A percentile compares a stretch with the other conserved stretches of the same genome.
phyloP scores from a whole-genome alignment of 1,140 invertebrate genomes.

The Phthorimaea operculella region DNA sequence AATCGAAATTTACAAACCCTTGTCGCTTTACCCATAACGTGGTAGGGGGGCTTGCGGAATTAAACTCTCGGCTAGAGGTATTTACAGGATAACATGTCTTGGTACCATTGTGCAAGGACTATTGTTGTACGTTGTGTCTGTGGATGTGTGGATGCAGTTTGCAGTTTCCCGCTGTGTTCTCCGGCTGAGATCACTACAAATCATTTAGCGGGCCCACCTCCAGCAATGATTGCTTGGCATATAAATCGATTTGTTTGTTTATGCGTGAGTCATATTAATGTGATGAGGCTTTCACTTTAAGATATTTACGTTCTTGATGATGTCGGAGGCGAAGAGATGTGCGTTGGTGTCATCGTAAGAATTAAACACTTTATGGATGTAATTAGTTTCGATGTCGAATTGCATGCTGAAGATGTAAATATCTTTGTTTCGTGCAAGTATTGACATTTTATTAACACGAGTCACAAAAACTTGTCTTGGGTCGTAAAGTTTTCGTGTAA shows the following conservation, averaged over 20 bases:
- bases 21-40: conserved; percentile 56
- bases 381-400: no score
- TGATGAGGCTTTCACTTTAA: conserved; percentile 3
- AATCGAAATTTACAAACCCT: conserved; percentile 61
- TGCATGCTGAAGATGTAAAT: no score
- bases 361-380: no score
- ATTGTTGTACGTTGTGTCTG: conserved; percentile 22
- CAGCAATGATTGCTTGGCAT: conserved; percentile 54
- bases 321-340: background rate
- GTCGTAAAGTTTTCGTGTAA: no score
- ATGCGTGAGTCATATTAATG: conserved; percentile 9
- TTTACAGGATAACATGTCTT: conserved; percentile 27
- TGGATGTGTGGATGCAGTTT: conserved; percentile 46
- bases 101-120: conserved; percentile 26
- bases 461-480: no score
- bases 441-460: no score
- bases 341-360: background rate
- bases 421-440: no score
- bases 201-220: conserved; percentile 57
- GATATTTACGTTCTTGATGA: background rate
- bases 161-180: conserved; percentile 56
- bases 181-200: conserved; percentile 62
- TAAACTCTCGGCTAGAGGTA: conserved; percentile 31
- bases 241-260: conserved; percentile 42
- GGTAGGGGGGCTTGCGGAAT: conserved; percentile 58